Evolutionary conservation across 2,797 vertebrate species (phyloP).

Genomic region (Enteromius treurensis): DNA sequence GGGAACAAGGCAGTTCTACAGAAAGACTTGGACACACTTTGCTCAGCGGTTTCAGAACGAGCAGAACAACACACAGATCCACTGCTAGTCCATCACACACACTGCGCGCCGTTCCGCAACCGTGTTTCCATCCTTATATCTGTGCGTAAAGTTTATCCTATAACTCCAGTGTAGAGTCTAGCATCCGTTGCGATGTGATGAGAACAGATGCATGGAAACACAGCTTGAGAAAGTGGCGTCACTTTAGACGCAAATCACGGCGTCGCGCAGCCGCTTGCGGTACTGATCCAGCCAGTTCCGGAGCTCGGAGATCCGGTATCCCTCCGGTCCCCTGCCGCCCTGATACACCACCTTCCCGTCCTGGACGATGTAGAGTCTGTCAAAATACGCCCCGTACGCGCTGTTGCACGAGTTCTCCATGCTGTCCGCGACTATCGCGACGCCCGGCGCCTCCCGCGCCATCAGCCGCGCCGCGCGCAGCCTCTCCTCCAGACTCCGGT

Average conservation of each 20-base stretch:
- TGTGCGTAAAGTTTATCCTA: neutral
- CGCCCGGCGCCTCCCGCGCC: slow-evolving; percentile 86
- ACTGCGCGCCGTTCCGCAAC: too few relatives aligned
- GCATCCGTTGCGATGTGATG: neutral
- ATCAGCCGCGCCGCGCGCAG: slow-evolving; percentile 88
- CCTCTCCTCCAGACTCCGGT: slow-evolving; percentile 91
- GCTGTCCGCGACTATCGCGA: slow-evolving; percentile 89
- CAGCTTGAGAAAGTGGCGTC: neutral
- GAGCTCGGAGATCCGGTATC: slow-evolving; percentile 94
- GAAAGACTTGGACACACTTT: neutral
- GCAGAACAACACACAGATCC: neutral
- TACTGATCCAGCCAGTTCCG: slow-evolving; percentile 90
- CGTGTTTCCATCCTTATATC: neutral
- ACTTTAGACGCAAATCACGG: slow-evolving; percentile 81
- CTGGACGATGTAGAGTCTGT: slow-evolving; percentile 92
- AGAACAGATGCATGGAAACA: neutral
- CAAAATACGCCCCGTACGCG: slow-evolving; percentile 96
- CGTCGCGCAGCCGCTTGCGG: slow-evolving; percentile 71
- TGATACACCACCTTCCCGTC: slow-evolving; percentile 90
- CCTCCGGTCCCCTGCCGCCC: slow-evolving; percentile 92
- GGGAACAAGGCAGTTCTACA: neutral
- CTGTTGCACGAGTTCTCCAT: slow-evolving; percentile 95
- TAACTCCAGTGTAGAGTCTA: too few relatives aligned
- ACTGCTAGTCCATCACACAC: too few relatives aligned
- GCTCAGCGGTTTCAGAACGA: neutral